Percentiles rank a stretch among this genome's conserved stretches.
These are phyloP conservation scores for Chaunax sp. DNA, from an alignment of 2,797 vertebrate genomes.

Conservation along the genomic window DNA sequence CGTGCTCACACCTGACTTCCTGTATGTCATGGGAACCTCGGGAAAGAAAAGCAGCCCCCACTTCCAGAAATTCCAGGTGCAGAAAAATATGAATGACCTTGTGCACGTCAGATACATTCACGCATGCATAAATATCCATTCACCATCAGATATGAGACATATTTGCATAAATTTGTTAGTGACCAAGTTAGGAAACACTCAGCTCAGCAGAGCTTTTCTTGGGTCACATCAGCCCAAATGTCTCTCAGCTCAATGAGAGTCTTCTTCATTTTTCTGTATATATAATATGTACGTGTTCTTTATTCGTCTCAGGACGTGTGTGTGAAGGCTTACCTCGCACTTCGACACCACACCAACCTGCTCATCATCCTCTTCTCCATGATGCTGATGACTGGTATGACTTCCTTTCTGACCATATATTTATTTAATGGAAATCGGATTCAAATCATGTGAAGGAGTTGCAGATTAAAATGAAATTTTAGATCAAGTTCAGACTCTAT, in stretches of 20 bases:
- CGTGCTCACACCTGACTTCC: conserved; percentile 97
- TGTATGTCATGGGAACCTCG: conserved; percentile 96
- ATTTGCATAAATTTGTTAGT: too few species aligned
- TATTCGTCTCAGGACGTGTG: conserved; percentile 87
- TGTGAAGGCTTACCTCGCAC: conserved; percentile 94
- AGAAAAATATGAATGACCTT: conserved; percentile 1
- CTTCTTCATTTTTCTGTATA: neutral
- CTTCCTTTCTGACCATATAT: conserved; percentile 36
- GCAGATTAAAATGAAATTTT: too few species aligned
- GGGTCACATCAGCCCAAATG: too few species aligned
- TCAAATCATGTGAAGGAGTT: too few species aligned
- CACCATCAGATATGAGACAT: neutral
- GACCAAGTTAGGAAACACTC: too few species aligned
- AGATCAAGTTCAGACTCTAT: too few species aligned
- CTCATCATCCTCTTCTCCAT: conserved; percentile 99
- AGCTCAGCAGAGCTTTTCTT: too few species aligned
- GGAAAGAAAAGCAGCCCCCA: conserved; percentile 95
- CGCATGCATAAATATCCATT: neutral
- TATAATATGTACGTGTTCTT: neutral
- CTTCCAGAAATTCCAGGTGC: conserved; percentile 98
- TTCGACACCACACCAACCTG: conserved; percentile 96
- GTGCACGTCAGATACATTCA: neutral
- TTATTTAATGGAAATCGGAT: too few species aligned
- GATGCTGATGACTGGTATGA: conserved; percentile 93
- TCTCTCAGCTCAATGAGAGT: neutral